Percentiles rank a stretch among this genome's conserved stretches.
Evolutionary conservation across 2,888 invertebrate genomes (phyloP).

Genomic region (Mayetiola destructor): DNA sequence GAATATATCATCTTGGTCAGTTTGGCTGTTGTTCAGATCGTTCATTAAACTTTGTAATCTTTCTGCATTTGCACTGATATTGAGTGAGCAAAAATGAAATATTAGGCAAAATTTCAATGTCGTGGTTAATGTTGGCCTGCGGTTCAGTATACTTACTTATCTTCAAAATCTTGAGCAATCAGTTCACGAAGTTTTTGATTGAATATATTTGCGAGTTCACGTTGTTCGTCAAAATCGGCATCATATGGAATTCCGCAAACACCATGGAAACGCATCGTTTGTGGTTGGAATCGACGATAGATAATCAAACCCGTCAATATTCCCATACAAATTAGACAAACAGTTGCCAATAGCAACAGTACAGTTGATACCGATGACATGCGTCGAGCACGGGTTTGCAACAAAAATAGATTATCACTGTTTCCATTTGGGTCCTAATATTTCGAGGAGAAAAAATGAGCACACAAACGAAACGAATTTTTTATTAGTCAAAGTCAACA

Average conservation of each 20-base stretch:
- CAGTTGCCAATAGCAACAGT: slow-evolving; percentile 51
- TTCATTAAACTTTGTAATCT: slow-evolving; percentile 25
- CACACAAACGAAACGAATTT: too few species aligned
- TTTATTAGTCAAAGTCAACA: too few species aligned
- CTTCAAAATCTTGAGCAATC: background rate
- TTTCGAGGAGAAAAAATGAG: too few species aligned
- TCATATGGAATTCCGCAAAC: slow-evolving; percentile 34
- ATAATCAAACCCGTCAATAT: slow-evolving; percentile 57
- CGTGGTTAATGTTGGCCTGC: too few species aligned
- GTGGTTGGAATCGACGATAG: slow-evolving; percentile 51
- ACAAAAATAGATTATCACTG: background rate
- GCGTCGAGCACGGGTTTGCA: slow-evolving; percentile 23
- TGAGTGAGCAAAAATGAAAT: slow-evolving; percentile 27
- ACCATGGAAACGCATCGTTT: slow-evolving; percentile 35
- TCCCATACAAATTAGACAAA: slow-evolving; percentile 56
- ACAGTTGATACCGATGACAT: slow-evolving; percentile 48
- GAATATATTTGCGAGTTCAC: background rate
- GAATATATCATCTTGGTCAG: slow-evolving; percentile 37
- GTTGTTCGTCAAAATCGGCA: slow-evolving; percentile 16
- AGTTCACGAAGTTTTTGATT: background rate
- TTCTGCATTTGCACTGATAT: slow-evolving; percentile 15
- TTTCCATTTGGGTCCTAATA: background rate
- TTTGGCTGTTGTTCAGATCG: too few species aligned
- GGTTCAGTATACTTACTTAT: slow-evolving; percentile 22
- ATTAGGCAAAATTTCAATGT: too few species aligned